Base-by-base conservation (phyloP, 2,797 vertebrate genomes). In the Oceanodroma leucorhoa region DNA sequence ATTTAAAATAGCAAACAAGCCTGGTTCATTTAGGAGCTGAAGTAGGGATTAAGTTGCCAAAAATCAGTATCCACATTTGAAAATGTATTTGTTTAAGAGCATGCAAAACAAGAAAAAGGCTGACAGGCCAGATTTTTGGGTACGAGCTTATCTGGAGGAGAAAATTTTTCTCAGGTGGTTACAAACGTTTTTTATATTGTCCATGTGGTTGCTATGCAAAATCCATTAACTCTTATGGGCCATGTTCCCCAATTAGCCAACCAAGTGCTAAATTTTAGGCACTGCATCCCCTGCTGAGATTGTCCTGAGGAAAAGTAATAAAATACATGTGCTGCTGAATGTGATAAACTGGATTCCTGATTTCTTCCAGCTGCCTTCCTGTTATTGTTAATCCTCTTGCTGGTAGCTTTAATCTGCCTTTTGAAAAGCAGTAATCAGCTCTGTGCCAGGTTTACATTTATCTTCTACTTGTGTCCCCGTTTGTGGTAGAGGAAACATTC, bases 321-420 rank as follows among this genome's bases (percentile, higher is more conserved):
- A 92, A 94, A 88, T 80, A 29, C 51, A 87, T 65, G 69, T 72
- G 66, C 65, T 95, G 53, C 57, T 55, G 30, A 54, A 65, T 41
- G 46, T 58, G 87, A 95, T 92, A 86, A 95, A 81, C 38, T 58
- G 76, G 65, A 95, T 83, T 36, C 55, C 86, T 79, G 70, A 58
- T 82, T 90, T 94, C 83, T 91, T 91, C 87, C 87, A 94, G 70
- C 80, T 96, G 79, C 26, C 66, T 60, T 78, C 51, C 58, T 79
- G 24, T 55, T 82, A 60, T 15, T 82, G 54, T 50, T 96, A 94
- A 91, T 91, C 73, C 58, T 84, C 70, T 87, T 84, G 57, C 51
- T 82, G n/a, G 77, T 90, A 94, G 77, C 66, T 83, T 86, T 81
- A 94, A 79, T 88, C 91, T 75, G 72, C 30, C 67, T 90, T 94